Conservation (phyloP, 1,140 invertebrate genomes). For the Aradophagus sp. region DNA sequence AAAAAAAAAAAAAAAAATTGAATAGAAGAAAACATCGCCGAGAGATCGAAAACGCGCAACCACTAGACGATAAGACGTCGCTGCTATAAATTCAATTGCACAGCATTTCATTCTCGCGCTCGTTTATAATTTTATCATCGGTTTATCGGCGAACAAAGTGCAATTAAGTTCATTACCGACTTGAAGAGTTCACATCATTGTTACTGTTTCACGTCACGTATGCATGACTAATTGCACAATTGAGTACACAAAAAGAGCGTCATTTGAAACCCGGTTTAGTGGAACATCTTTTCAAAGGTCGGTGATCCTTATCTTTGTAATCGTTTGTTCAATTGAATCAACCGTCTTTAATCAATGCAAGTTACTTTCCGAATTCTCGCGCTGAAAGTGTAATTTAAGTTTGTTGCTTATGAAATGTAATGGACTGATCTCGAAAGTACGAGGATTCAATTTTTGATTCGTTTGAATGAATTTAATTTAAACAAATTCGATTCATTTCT, state of each 20-base stretch:
- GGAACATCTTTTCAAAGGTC: slow-evolving; percentile 10
- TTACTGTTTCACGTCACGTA: slow-evolving; percentile 50
- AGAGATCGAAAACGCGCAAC: not conserved
- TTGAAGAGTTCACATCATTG: slow-evolving; percentile 42
- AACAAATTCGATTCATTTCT: too few relatives aligned
- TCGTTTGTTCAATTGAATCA: slow-evolving; percentile 2
- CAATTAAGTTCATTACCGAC: slow-evolving; percentile 39
- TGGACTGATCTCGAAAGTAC: too few relatives aligned
- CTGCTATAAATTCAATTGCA: slow-evolving; percentile 2
- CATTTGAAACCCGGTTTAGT: slow-evolving; percentile 3
- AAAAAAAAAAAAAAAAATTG: too few relatives aligned
- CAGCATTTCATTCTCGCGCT: slow-evolving; percentile 19
- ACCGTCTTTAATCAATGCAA: too few relatives aligned
- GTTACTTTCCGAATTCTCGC: too few relatives aligned
- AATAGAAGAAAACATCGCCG: too few relatives aligned
- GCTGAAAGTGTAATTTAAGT: too few relatives aligned
- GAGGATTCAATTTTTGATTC: too few relatives aligned
- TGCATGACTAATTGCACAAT: slow-evolving; percentile 41
- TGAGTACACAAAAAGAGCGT: slow-evolving; percentile 31
- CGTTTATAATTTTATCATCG: slow-evolving; percentile 38
- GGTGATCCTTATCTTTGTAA: slow-evolving; percentile 8
- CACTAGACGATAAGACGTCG: slow-evolving; percentile 1
- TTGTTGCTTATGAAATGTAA: too few relatives aligned
- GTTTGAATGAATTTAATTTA: too few relatives aligned
- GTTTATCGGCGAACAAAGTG: slow-evolving; percentile 47